Percentiles rank a stretch among this genome's conserved stretches.
These are phyloP conservation scores for Cremastinae sp. DNA, from an alignment of 2,888 invertebrate genomes.

Conservation along the genomic window DNA sequence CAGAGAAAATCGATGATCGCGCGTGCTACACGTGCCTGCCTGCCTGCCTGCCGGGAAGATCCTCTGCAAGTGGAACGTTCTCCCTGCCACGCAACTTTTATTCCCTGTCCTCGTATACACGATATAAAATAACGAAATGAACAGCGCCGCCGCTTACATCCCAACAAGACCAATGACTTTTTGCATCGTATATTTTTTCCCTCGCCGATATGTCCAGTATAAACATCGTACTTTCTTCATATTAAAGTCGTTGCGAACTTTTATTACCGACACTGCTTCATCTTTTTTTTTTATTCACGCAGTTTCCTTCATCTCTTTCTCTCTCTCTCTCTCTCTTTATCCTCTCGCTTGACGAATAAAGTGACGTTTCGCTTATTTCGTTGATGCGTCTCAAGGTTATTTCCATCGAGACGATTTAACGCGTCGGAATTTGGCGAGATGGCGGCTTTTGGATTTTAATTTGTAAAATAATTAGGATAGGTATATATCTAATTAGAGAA, in stretches of 20 bases:
- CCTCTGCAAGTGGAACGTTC: conserved; percentile 50
- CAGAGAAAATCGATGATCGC: conserved; percentile 60
- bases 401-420: no score
- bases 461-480: no score
- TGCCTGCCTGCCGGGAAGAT: no score
- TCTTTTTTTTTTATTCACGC: no score
- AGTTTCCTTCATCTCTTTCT: background rate
- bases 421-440: no score
- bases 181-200: conserved; percentile 6
- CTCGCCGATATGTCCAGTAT: background rate
- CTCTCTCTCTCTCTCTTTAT: no score
- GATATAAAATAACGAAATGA: conserved; percentile 29
- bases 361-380: no score
- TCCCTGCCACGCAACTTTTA: conserved; percentile 27
- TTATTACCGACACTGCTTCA: background rate
- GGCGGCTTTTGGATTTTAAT: no score
- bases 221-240: conserved; percentile 40
- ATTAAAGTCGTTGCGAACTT: conserved; percentile 32
- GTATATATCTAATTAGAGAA: no score
- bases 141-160: conserved; percentile 3
- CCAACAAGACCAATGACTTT: conserved; percentile 19
- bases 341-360: no score
- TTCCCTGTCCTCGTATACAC: background rate
- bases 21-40: conserved; percentile 57
- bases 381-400: no score